phyloP scores from a whole-genome alignment of 2,113 vertebrate species.

The Zosterops japonicus region DNA sequence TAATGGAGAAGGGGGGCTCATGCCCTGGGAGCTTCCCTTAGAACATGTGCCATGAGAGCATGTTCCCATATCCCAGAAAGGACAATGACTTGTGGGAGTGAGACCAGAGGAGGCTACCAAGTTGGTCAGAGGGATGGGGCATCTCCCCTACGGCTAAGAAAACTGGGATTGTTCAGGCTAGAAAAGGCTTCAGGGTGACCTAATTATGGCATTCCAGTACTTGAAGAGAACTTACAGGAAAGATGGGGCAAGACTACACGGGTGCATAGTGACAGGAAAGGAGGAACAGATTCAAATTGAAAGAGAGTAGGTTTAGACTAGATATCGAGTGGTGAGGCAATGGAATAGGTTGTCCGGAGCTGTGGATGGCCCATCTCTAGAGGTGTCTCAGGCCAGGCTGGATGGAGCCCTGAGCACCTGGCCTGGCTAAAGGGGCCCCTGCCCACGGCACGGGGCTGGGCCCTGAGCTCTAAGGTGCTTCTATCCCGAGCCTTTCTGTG shows the following conservation, averaged over 20 bases:
- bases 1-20: accelerated
- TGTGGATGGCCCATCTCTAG: not conserved
- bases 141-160: not conserved
- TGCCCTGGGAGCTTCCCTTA: not conserved
- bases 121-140: not conserved
- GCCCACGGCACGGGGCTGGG: too few species aligned
- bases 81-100: not conserved
- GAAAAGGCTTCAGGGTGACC: not conserved
- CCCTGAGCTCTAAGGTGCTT: too few species aligned
- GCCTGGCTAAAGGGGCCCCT: not conserved
- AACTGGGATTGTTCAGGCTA: not conserved
- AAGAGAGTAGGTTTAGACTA: not conserved
- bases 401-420: not conserved
- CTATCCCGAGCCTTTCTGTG: not conserved
- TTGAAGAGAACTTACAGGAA: not conserved
- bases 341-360: not conserved
- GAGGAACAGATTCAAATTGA: not conserved
- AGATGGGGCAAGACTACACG: not conserved
- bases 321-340: not conserved
- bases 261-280: not conserved
- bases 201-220: not conserved
- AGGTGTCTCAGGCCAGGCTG: not conserved
- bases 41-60: accelerated
- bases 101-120: not conserved
- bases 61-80: not conserved